A percentile compares a stretch with the other conserved stretches of the same genome.
Evolutionary conservation across 2,888 invertebrate genomes (phyloP).

Genomic region (Deilephila elpenor): DNA sequence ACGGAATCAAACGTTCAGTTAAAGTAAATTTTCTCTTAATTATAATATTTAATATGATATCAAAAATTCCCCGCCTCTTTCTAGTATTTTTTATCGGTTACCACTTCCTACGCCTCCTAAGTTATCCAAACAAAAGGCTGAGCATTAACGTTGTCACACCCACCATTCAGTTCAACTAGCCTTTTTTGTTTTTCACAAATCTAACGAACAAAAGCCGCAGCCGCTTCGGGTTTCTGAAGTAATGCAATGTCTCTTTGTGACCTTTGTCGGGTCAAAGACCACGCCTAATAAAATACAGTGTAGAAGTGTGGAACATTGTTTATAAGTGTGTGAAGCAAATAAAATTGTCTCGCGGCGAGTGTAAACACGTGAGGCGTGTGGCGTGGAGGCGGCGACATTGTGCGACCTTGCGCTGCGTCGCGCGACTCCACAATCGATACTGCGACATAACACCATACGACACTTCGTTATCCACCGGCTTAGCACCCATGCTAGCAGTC

Average conservation of each 20-base stretch:
- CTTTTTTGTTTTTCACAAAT: neutral
- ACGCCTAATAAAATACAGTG: constrained; percentile 13
- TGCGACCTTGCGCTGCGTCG: constrained; percentile 61
- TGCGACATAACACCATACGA: constrained; percentile 44
- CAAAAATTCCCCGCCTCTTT: neutral
- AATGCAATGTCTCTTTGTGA: neutral
- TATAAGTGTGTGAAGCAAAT: constrained; percentile 15
- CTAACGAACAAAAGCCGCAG: neutral
- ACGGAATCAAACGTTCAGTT: no score
- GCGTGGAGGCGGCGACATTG: constrained; percentile 48
- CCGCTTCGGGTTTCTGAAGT: neutral
- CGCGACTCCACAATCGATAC: constrained; percentile 63
- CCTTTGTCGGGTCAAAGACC: constrained; percentile 11
- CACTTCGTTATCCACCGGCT: constrained; percentile 30
- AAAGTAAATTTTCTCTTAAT: neutral
- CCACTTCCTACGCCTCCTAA: neutral
- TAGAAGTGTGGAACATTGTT: constrained; percentile 6
- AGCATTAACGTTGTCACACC: neutral
- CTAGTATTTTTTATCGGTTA: neutral
- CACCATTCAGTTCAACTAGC: neutral
- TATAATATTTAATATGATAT: neutral
- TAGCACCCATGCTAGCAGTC: neutral
- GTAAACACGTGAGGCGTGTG: constrained; percentile 31
- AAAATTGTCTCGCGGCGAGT: constrained; percentile 21
- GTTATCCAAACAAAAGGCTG: neutral